Evolutionary conservation across 2,888 invertebrate genomes (phyloP).

Genomic region (Autographa gamma): DNA sequence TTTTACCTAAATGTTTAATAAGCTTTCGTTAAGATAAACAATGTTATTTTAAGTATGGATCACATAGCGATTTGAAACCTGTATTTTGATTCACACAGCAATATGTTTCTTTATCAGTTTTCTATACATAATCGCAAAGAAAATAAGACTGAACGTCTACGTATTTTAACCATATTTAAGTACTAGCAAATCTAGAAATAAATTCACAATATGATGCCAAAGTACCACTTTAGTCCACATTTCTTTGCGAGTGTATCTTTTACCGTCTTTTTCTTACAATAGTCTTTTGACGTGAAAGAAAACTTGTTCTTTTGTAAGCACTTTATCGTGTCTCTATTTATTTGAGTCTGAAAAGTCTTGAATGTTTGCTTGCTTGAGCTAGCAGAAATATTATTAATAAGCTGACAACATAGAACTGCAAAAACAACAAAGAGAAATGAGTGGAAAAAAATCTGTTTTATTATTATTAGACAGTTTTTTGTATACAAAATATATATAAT

Average conservation of each 20-base stretch:
- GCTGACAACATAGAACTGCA: background rate
- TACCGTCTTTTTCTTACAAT: background rate
- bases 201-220: background rate
- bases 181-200: background rate
- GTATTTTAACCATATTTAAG: background rate
- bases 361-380: slow-evolving; percentile 17
- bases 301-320: slow-evolving; percentile 44
- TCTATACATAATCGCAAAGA: background rate
- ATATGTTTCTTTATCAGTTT: too few relatives aligned
- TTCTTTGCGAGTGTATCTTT: background rate
- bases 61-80: too few relatives aligned
- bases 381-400: slow-evolving; percentile 1
- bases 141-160: background rate
- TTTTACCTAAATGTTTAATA: too few relatives aligned
- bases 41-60: too few relatives aligned
- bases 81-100: too few relatives aligned
- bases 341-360: slow-evolving; percentile 42
- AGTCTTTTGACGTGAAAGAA: slow-evolving; percentile 22
- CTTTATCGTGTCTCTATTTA: slow-evolving; percentile 38
- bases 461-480: too few relatives aligned
- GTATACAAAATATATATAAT: too few relatives aligned
- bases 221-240: background rate
- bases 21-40: too few relatives aligned
- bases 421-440: background rate
- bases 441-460: background rate